phyloP scores from a whole-genome alignment of 92 coral and sea anemone species.

The Bergia puertoricense region DNA sequence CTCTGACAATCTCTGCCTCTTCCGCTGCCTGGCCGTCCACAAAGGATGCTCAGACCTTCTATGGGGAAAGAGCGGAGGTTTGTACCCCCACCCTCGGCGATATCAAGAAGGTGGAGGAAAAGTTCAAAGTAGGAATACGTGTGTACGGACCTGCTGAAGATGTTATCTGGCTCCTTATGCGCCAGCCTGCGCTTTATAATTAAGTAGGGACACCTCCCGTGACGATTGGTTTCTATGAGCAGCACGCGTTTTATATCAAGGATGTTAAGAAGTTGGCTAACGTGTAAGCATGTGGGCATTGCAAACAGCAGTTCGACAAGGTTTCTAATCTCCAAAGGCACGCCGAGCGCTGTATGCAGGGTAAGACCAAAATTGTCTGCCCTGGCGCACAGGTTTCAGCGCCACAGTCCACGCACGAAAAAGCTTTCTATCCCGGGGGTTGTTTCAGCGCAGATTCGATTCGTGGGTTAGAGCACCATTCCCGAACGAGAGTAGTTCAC shows the following conservation, averaged over 20 bases:
- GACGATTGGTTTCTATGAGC: background rate
- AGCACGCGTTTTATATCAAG: background rate
- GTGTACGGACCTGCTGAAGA: background rate
- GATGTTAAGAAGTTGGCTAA: background rate
- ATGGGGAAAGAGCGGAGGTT: too few relatives aligned
- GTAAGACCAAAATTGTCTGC: background rate
- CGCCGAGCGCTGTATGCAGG: background rate
- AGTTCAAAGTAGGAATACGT: background rate
- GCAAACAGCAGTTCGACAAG: background rate
- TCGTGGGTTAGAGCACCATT: background rate
- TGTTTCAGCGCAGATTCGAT: background rate
- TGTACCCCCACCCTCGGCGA: background rate
- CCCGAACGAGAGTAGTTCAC: background rate
- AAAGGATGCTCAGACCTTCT: background rate
- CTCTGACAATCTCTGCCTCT: background rate
- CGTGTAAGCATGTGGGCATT: background rate
- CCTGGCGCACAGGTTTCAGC: background rate
- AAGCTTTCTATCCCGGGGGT: background rate
- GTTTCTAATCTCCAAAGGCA: background rate
- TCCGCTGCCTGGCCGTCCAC: background rate
- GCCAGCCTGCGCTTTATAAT: background rate
- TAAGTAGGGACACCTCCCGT: background rate
- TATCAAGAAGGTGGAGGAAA: background rate
- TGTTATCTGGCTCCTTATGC: background rate
- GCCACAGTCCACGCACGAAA: background rate